Evolutionary conservation across 2,888 invertebrate species (phyloP), one percentile per base, ranked within the genome.

Genomic region (Tricholauxania praeusta): DNA sequence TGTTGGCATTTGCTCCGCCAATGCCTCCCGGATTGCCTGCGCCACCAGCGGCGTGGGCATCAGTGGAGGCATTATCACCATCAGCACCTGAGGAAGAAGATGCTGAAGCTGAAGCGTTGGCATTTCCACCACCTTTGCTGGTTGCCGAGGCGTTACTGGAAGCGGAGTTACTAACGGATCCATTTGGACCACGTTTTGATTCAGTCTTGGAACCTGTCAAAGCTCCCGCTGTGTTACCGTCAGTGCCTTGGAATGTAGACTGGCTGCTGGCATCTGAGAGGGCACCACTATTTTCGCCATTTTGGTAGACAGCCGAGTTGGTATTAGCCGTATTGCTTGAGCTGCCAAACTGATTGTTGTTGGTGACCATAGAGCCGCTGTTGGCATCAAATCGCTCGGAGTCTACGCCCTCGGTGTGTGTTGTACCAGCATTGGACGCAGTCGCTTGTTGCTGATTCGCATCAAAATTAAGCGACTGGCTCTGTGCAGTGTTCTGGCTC

Each of bases 401-500:
- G 51, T 79, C 72, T 19, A 76, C 81, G 1, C 72, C 77, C 49
- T 76, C 72, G 0, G 76, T 79, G 15, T 84, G 79, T 19, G 79
- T 79, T 0, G 86, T 84, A 10, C 85, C 85, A 6, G 84, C 85
- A 72, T 87, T 86, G 12, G 86, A 79, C n/a, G 81, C 80, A 48
- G 82, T 78, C 0, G 85, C 85, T 74, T 85, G 86, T 68, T 85
- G 82, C 51, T 80, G 76, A 4, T 78, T 80, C 1, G 79, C 71
- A 60, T 74, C 73, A 57, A 86, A 87, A 74, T 87, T 87, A 0
- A 86, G 78, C 0, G 85, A 77, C 71, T 87, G 87, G 70, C 86
- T 85, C 77, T 87, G 87, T 1, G 85, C 84, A 14, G 78, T 79
- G 66, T 86, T 85, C 7, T 74, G 63, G 7, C 75, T 79, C 17